Evolutionary conservation across 1,140 invertebrate genomes (phyloP), one percentile per base, ranked within the genome.

Genomic region (Zaprionus vittiger): DNA sequence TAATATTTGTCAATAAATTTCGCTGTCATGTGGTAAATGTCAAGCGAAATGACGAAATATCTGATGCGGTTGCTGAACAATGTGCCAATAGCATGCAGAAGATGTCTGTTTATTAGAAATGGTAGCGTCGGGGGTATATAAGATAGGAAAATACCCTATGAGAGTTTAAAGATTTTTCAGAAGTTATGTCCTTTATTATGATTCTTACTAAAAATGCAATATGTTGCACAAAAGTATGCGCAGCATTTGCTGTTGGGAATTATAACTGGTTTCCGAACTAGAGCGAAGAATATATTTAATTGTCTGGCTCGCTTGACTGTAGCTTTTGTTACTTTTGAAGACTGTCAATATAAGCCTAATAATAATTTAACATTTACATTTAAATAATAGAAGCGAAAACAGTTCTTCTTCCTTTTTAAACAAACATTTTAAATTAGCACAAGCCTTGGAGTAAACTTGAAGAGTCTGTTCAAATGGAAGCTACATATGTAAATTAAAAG

Each of bases 1-100:
- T 86, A 86, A 79, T 85, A 84, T 85, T 79, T 86, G 83, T 76
- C 83, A 86, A 86, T 86, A 79, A 79, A 76, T 62, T 67, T 85
- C 56, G 28, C 44, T 72, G 61, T 72, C 73, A 65, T 54, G 67
- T 44, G 55, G 55, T 55, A 55, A 71, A 71, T 64, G 38, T 24
- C 60, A 71, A 28, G 37, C 49, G 41, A 41, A 71, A 72, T 66
- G 55, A 71, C 68, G 65, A 65, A 71, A 71, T 76, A 60, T 71
- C 17, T 31, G 12, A 11, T 61, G 63, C 17, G 63, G 65, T 44
- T 55, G 37, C n/a, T 41, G n/a, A 44, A 55, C 17, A 54, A 47
- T 28, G 34, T 59, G n/a, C 15, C 41, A 71, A 47, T n/a, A 59
- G 17, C 54, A 63, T 44, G 28, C 20, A 44, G 34, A 61, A 34